These are phyloP conservation scores for Mola mola DNA, from an alignment of 2,113 vertebrate species.

Conservation along the genomic window DNA sequence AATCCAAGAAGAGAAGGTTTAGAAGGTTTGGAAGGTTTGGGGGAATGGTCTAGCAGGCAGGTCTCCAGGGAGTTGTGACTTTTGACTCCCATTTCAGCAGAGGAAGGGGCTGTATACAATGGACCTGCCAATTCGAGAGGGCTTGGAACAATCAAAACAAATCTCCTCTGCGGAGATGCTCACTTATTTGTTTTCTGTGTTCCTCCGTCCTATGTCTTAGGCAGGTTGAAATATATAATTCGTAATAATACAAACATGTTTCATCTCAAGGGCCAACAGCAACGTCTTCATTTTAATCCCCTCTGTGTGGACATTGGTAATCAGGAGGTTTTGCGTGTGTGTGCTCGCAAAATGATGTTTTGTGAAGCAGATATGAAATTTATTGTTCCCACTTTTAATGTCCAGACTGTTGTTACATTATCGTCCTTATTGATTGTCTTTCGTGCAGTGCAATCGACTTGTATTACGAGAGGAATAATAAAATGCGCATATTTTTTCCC, in stretches of 20 bases:
- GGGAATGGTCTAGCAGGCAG: slow-evolving; percentile 9
- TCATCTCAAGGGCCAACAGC: not conserved
- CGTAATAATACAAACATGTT: not conserved
- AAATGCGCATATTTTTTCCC: not conserved
- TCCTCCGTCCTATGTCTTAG: not conserved
- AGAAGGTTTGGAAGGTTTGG: not conserved
- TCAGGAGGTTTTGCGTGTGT: not conserved
- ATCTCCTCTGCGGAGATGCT: slow-evolving; percentile 31
- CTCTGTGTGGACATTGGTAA: slow-evolving; percentile 19
- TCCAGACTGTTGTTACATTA: not conserved
- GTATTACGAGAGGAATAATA: not conserved
- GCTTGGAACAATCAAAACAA: slow-evolving; percentile 39
- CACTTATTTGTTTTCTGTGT: slow-evolving; percentile 14
- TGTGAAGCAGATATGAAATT: not conserved
- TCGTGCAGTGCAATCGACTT: too few relatives aligned
- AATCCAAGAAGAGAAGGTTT: not conserved
- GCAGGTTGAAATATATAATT: not conserved
- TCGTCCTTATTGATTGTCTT: not conserved
- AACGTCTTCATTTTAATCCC: slow-evolving; percentile 3
- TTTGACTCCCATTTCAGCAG: slow-evolving; percentile 48
- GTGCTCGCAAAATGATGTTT: not conserved
- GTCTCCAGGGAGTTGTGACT: slow-evolving; percentile 39
- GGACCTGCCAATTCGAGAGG: slow-evolving; percentile 42
- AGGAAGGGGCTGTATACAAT: slow-evolving; percentile 49
- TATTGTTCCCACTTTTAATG: not conserved